Evolutionary conservation across 2,888 invertebrate species (phyloP).

Genomic region (Agrenia bidenticulata): DNA sequence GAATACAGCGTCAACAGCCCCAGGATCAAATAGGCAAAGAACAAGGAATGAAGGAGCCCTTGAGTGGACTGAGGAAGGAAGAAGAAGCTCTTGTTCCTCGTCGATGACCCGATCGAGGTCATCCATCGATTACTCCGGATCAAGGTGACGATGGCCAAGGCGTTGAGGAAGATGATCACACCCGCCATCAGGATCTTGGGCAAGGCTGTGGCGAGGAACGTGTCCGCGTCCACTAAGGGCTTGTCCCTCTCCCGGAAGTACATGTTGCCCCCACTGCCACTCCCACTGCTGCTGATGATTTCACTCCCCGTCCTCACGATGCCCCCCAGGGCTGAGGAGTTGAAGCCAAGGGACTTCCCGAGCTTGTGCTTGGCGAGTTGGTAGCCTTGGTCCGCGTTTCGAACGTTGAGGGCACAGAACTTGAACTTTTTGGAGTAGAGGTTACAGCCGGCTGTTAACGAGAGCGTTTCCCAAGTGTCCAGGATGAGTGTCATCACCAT

Average conservation of each 20-base stretch:
- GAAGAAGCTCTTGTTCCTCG: constrained; percentile 37
- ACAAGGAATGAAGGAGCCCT: constrained; percentile 48
- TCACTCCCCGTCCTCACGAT: not conserved
- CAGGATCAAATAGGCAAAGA: constrained; percentile 43
- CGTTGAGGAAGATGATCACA: constrained; percentile 48
- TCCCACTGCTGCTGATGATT: constrained; percentile 18
- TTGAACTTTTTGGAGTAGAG: constrained; percentile 49
- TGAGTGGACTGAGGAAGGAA: constrained; percentile 47
- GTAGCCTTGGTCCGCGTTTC: constrained; percentile 33
- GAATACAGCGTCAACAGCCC: constrained; percentile 51
- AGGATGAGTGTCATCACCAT: constrained; percentile 52
- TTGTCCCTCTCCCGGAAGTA: constrained; percentile 50
- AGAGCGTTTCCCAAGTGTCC: constrained; percentile 50
- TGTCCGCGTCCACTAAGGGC: constrained; percentile 48
- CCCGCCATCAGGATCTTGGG: constrained; percentile 49
- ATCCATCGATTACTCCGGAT: constrained; percentile 45
- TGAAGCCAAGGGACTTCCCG: not conserved
- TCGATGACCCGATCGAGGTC: constrained; percentile 21
- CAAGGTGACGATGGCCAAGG: constrained; percentile 46
- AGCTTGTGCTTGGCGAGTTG: not conserved
- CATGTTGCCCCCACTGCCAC: constrained; percentile 33
- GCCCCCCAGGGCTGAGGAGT: not conserved
- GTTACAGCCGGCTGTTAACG: constrained; percentile 49
- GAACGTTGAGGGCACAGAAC: constrained; percentile 51
- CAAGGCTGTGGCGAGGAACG: constrained; percentile 46